These are phyloP conservation scores for Hystrix brachyura DNA, from an alignment of 2,113 vertebrate genomes.

Conservation along the genomic window DNA sequence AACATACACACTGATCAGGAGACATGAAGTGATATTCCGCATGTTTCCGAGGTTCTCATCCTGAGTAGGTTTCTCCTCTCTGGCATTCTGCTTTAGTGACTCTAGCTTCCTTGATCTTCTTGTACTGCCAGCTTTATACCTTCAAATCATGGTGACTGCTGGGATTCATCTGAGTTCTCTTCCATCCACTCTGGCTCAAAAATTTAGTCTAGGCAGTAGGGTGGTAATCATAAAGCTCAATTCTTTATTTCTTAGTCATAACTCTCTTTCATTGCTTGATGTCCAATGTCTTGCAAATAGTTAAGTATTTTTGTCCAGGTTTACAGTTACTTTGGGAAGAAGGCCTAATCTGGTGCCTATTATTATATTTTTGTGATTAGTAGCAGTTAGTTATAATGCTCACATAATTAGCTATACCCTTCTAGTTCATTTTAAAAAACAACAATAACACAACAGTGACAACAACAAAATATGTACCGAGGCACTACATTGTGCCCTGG, in stretches of 20 bases:
- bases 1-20: not conserved
- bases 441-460: not conserved
- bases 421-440: not conserved
- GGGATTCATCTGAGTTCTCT: not conserved
- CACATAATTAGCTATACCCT: not conserved
- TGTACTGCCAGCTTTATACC: not conserved
- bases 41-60: not conserved
- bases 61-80: not conserved
- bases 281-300: not conserved
- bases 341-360: not conserved
- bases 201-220: not conserved
- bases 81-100: not conserved
- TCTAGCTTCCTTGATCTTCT: not conserved
- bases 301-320: not conserved
- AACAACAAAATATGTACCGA: not conserved
- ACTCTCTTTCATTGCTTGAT: not conserved
- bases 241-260: not conserved
- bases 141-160: not conserved
- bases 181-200: not conserved
- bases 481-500: not conserved
- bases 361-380: not conserved
- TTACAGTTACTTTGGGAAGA: not conserved
- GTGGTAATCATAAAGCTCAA: not conserved
- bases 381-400: not conserved
- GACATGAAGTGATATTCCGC: not conserved